Percentiles rank a stretch among this genome's conserved stretches.
These are phyloP conservation scores for Glomeris marginata DNA, from an alignment of 2,888 invertebrate species.

Conservation along the genomic window DNA sequence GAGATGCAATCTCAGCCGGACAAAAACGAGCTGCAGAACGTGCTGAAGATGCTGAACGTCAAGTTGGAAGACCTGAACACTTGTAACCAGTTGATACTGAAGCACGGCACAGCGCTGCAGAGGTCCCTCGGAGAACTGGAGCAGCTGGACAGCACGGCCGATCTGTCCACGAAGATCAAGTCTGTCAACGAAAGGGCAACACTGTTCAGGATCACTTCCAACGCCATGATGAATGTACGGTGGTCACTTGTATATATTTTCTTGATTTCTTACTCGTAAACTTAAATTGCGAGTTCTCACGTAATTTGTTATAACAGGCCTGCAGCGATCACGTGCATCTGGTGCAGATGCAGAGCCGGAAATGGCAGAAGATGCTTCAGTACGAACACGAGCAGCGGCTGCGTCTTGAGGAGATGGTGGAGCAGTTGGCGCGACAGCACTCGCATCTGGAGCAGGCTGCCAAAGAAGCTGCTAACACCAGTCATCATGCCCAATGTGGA, in stretches of 20 bases:
- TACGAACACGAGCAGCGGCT: slow-evolving; percentile 89
- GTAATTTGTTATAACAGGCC: slow-evolving; percentile 39
- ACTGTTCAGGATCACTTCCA: slow-evolving; percentile 84
- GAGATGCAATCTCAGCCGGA: slow-evolving; percentile 38
- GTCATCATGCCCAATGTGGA: slow-evolving; percentile 14
- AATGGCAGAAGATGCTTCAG: slow-evolving; percentile 82
- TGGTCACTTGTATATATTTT: no score
- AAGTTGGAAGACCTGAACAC: slow-evolving; percentile 80
- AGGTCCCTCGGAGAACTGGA: slow-evolving; percentile 32
- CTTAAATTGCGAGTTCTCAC: neutral
- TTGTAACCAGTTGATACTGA: slow-evolving; percentile 76
- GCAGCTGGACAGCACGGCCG: slow-evolving; percentile 27
- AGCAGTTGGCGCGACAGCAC: slow-evolving; percentile 93
- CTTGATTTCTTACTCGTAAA: neutral
- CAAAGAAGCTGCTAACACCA: slow-evolving; percentile 22
- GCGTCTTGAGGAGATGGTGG: slow-evolving; percentile 87
- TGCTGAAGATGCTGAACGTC: slow-evolving; percentile 45
- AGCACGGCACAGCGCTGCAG: slow-evolving; percentile 73
- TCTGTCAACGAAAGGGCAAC: slow-evolving; percentile 85
- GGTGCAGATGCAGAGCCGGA: slow-evolving; percentile 75
- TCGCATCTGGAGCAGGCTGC: slow-evolving; percentile 89
- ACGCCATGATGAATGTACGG: slow-evolving; percentile 89
- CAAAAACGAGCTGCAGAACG: slow-evolving; percentile 37
- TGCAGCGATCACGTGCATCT: slow-evolving; percentile 82
- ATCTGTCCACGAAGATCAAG: slow-evolving; percentile 59